Percentiles rank a stretch among this genome's conserved stretches.
Conservation (phyloP, 2,888 invertebrate species). For the Diadegma fenestrale region DNA sequence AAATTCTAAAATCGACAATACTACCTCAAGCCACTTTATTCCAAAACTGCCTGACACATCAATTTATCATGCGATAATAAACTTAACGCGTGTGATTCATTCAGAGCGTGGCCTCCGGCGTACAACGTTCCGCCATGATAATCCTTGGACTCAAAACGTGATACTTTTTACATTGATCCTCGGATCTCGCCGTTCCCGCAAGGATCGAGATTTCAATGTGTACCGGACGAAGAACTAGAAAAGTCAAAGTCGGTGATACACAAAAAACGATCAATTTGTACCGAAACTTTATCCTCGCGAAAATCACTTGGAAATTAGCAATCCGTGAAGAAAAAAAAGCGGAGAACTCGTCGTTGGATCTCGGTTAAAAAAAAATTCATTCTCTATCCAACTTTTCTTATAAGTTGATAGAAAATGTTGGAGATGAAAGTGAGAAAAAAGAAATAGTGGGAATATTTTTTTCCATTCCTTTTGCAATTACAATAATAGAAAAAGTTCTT, state of each 20-base stretch:
- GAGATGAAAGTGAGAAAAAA: not conserved
- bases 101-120: too few relatives aligned
- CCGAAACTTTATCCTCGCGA: constrained; percentile 32
- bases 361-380: not conserved
- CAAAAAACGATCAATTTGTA: constrained; percentile 42
- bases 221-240: constrained; percentile 8
- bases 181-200: not conserved
- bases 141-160: too few relatives aligned
- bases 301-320: not conserved
- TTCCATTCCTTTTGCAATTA: not conserved
- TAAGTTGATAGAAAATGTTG: not conserved
- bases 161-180: too few relatives aligned
- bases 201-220: constrained; percentile 8
- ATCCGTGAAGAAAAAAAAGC: not conserved
- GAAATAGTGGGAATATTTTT: not conserved
- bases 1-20: too few relatives aligned
- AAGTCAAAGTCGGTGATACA: constrained; percentile 15
- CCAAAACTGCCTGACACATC: not conserved
- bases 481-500: not conserved
- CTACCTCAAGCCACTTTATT: constrained; percentile 4
- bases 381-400: not conserved
- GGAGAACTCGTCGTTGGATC: not conserved
- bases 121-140: too few relatives aligned
- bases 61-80: constrained; percentile 19
- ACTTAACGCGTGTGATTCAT: constrained; percentile 26